A percentile compares a stretch with the other conserved stretches of the same genome.
Evolutionary conservation across 2,113 vertebrate genomes (phyloP).

Genomic region (Megalops atlanticus): DNA sequence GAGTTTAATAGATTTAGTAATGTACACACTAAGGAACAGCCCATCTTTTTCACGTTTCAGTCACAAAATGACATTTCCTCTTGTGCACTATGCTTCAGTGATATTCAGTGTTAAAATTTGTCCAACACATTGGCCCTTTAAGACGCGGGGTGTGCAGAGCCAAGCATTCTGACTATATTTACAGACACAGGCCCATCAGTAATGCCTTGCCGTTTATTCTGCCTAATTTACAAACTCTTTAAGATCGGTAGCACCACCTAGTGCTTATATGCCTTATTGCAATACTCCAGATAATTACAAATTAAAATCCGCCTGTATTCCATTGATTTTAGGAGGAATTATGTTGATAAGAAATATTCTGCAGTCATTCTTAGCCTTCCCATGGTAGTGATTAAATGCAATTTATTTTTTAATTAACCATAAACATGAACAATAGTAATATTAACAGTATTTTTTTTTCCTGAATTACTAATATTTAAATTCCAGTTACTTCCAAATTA

Average conservation of each 20-base stretch:
- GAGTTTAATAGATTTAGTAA: no score
- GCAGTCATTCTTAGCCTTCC: background rate
- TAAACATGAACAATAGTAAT: background rate
- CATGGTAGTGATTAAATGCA: background rate
- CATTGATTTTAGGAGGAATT: no score
- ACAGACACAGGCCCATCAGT: no score
- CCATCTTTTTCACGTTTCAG: no score
- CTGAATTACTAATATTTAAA: background rate
- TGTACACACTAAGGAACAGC: no score
- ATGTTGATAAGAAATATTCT: background rate
- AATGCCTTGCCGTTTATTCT: background rate
- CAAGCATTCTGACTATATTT: no score
- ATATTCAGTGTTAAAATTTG: no score
- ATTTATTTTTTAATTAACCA: background rate
- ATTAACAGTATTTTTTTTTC: background rate
- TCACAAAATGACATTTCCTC: no score
- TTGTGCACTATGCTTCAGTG: no score
- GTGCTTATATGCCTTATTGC: slow-evolving; percentile 40
- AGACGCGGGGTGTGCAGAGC: no score
- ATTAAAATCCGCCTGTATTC: background rate
- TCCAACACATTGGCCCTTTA: no score
- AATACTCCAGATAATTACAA: slow-evolving; percentile 17
- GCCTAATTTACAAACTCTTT: slow-evolving; percentile 49
- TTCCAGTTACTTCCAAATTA: background rate
- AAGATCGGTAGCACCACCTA: slow-evolving; percentile 71